These are phyloP conservation scores for Drosophila barbarae DNA, from an alignment of 2,888 invertebrate genomes.

Conservation along the genomic window DNA sequence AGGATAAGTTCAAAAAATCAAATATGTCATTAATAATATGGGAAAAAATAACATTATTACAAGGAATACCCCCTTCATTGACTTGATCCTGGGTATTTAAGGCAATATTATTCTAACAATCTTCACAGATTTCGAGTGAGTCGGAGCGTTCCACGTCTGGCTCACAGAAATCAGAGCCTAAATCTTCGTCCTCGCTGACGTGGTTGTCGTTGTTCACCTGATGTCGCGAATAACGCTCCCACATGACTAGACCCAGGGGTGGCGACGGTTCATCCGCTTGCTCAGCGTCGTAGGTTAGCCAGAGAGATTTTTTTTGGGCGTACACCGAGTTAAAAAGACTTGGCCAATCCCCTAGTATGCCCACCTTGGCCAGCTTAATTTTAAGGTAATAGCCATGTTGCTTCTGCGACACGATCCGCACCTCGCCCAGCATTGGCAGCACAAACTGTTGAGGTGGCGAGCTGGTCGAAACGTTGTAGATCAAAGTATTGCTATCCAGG, in stretches of 20 bases:
- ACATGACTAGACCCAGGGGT: constrained; percentile 2
- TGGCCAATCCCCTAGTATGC: constrained; percentile 43
- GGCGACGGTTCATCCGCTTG: constrained; percentile 2
- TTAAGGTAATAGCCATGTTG: constrained; percentile 50
- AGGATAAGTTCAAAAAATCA: too few relatives aligned
- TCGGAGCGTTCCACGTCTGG: constrained; percentile 1
- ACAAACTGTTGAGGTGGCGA: constrained; percentile 51
- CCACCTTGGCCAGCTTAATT: constrained; percentile 50
- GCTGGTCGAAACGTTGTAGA: constrained; percentile 33
- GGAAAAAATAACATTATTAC: background rate
- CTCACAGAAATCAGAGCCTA: background rate
- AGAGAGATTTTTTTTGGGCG: constrained; percentile 45
- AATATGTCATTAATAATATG: too few relatives aligned
- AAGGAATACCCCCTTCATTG: background rate
- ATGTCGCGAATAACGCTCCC: constrained; percentile 29
- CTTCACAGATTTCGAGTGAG: background rate
- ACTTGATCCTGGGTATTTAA: background rate
- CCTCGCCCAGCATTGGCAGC: constrained; percentile 47
- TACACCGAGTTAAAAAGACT: constrained; percentile 41
- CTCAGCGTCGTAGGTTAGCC: constrained; percentile 51
- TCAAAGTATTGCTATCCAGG: constrained; percentile 24
- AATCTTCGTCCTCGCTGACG: background rate
- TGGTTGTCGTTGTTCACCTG: background rate
- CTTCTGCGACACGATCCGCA: constrained; percentile 40
- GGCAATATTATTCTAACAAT: background rate